phyloP scores from a whole-genome alignment of 2,113 vertebrate genomes.

The Lophura nycthemera region DNA sequence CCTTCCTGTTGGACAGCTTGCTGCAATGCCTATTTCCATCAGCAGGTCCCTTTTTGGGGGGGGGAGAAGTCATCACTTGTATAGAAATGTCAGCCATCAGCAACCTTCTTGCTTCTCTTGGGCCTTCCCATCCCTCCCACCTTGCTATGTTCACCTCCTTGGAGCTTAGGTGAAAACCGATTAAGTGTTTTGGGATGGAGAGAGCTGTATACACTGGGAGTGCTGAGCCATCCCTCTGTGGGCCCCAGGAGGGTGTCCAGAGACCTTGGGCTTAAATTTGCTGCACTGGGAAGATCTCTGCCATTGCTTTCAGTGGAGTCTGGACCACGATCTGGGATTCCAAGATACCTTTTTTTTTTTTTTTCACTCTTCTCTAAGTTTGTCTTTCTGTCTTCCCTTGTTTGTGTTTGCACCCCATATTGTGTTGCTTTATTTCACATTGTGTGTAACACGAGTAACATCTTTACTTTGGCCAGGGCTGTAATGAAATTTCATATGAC shows the following conservation, averaged over 20 bases:
- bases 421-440: background rate
- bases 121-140: background rate
- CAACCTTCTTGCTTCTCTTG: background rate
- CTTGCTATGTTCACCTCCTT: background rate
- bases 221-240: background rate
- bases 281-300: fast-evolving
- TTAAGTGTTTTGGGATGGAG: background rate
- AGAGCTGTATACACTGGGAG: background rate
- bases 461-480: background rate
- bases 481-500: background rate
- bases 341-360: background rate
- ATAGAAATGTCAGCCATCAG: background rate
- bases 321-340: background rate
- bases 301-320: background rate
- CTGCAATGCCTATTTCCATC: background rate
- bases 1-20: background rate
- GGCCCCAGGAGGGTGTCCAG: no score
- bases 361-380: background rate
- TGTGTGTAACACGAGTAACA: background rate
- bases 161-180: background rate
- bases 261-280: background rate
- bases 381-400: background rate
- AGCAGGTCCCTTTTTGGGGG: fast-evolving
- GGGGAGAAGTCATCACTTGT: background rate
- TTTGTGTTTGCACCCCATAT: background rate